Conservation (phyloP, 2,888 invertebrate genomes). For the Nephrocerus scutellatus region DNA sequence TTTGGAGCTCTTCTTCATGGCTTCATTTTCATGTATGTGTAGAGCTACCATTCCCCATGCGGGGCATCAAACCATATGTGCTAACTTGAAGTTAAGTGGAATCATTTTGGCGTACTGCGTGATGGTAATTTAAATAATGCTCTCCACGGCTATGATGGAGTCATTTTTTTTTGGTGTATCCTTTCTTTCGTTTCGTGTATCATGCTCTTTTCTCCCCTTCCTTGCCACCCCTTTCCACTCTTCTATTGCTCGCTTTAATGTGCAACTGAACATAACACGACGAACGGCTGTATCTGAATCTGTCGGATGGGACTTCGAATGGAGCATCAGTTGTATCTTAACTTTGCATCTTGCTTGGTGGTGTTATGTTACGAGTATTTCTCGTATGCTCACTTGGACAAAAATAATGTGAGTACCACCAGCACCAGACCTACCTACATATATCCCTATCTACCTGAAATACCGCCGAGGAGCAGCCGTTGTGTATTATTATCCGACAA, state of each 20-base stretch:
- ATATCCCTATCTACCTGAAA: not conserved
- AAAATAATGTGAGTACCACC: no score
- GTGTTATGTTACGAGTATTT: not conserved
- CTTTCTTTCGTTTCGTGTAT: conserved; percentile 16
- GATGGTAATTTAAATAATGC: conserved; percentile 41
- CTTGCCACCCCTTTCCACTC: not conserved
- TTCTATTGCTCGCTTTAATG: no score
- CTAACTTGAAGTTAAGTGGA: conserved; percentile 39
- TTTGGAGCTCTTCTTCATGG: no score
- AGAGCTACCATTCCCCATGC: no score
- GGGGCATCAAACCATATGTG: conserved; percentile 34
- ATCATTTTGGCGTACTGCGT: conserved; percentile 31
- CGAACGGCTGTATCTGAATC: no score
- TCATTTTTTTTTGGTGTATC: conserved; percentile 12
- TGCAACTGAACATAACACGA: no score
- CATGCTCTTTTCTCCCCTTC: conserved; percentile 11
- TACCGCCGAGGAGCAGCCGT: not conserved
- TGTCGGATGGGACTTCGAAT: no score
- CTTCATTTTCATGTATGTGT: no score
- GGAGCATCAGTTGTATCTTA: no score
- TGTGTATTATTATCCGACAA: not conserved
- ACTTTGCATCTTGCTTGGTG: conserved; percentile 11
- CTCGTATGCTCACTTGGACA: no score
- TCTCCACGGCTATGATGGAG: conserved; percentile 17
- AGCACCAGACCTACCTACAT: conserved; percentile 1